phyloP scores from a whole-genome alignment of 1,140 invertebrate species.

The Eriocheir sinensis region DNA sequence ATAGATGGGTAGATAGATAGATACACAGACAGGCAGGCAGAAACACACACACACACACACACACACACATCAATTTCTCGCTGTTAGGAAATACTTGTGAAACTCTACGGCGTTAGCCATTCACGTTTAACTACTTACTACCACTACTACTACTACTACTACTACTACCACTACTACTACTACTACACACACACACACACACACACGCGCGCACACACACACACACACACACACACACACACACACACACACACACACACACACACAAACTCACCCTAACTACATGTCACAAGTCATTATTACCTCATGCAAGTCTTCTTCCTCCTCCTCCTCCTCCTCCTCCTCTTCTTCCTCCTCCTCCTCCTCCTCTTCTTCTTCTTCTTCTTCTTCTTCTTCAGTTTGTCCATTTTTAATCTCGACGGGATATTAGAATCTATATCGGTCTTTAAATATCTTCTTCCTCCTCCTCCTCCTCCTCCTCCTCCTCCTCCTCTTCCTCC shows the following conservation, averaged over 20 bases:
- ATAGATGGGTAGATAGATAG: no score
- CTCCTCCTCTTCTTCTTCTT: not conserved
- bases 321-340: not conserved
- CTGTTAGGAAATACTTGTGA: not conserved
- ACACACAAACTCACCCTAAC: not conserved
- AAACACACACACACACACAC: no score
- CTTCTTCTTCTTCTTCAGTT: not conserved
- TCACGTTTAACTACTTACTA: not conserved
- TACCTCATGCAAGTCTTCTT: no score
- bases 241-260: not conserved
- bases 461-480: no score
- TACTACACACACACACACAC: not conserved
- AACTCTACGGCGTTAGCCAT: not conserved
- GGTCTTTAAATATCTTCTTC: no score
- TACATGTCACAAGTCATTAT: no score
- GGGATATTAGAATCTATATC: not conserved
- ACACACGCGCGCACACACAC: not conserved
- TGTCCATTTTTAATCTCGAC: not conserved
- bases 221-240: conserved; percentile 14
- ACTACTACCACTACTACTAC: not conserved
- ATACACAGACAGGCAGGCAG: no score
- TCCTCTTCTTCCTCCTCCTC: not conserved
- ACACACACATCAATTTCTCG: no score
- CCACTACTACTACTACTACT: not conserved
- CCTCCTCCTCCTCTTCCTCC: no score